Base-by-base conservation (phyloP, 2,113 vertebrate species). In the Stictonetta naevosa region DNA sequence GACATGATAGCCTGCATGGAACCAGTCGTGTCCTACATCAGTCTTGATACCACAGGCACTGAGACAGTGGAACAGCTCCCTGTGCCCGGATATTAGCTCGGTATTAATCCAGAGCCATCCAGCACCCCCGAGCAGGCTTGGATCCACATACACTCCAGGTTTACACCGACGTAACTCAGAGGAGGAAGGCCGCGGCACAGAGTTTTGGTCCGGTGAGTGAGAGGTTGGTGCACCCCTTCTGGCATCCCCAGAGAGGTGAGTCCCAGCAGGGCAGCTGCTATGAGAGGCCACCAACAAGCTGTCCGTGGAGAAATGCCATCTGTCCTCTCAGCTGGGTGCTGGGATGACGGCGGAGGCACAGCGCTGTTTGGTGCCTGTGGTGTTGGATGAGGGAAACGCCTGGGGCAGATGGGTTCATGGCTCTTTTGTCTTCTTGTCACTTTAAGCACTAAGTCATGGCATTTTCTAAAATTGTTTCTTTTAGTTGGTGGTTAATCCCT, bases 1-100 rank as follows among this genome's bases (percentile, higher is more conserved):
- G 48, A 50, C 22, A 23, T 6, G 11, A 25, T 11, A 90, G 78
- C 50, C 52, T 40, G 64, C 74, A 89, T 2, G 3, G 82, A 95
- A 96, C 95, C 77, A 82, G 72, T 87, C 8, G 73, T 94, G 94
- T 91, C 80, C 62, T 75, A 87, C 92, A 90, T 92, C 64, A 36
- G 72, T 71, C 73, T 90, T 86, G 91, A 86, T 94, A 95, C 63
- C 60, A 86, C 66, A 74, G 63, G 55, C 68, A 94, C 16, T 82
- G 83, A 72, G 92, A 56, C 84, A 93, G 60, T 68, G 86, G 74
- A 55, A 62, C 71, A 94, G 59, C 81, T 85, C 71, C 36, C 48
- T 91, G 44, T 42, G 59, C 78, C 59, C 85, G 18, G 31, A 34
- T 44, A 28, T 29, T 14, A 48, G 34, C 46, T 12, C 6, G 53